phyloP scores from a whole-genome alignment of 2,797 vertebrate species.

The Sebastes cheni region DNA sequence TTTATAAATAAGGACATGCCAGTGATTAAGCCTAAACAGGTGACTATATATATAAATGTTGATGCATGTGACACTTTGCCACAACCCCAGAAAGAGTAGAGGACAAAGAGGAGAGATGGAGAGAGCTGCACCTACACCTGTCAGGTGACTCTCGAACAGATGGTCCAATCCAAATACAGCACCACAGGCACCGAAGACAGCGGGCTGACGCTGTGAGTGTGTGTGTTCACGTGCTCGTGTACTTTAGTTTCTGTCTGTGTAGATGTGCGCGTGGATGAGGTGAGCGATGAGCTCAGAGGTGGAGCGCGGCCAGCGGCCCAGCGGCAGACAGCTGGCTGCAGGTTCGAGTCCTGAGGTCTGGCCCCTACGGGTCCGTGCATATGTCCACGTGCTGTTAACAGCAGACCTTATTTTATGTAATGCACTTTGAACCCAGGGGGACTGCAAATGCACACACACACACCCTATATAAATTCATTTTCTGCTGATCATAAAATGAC shows the following conservation, averaged over 20 bases:
- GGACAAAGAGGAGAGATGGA: conserved; percentile 47
- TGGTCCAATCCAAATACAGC: conserved; percentile 74
- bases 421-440: conserved; percentile 7
- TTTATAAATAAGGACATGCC: background rate
- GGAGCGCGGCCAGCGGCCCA: conserved; percentile 63
- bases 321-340: conserved; percentile 66
- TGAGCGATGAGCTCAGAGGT: conserved; percentile 66
- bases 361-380: conserved; percentile 35
- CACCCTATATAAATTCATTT: background rate
- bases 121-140: conserved; percentile 66
- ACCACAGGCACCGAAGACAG: conserved; percentile 46
- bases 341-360: conserved; percentile 49
- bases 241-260: conserved; percentile 27
- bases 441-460: background rate
- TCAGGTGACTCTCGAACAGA: conserved; percentile 76
- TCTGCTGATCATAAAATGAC: background rate
- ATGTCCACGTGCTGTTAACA: conserved; percentile 47
- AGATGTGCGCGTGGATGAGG: conserved; percentile 16
- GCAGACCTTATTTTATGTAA: conserved; percentile 29
- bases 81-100: conserved; percentile 24
- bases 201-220: conserved; percentile 34
- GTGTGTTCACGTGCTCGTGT: conserved; percentile 13
- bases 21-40: background rate
- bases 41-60: conserved; percentile 13
- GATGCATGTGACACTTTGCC: conserved; percentile 11